These are phyloP conservation scores for Malacoctenus gilli DNA, from an alignment of 2,797 vertebrate genomes.

Conservation along the genomic window DNA sequence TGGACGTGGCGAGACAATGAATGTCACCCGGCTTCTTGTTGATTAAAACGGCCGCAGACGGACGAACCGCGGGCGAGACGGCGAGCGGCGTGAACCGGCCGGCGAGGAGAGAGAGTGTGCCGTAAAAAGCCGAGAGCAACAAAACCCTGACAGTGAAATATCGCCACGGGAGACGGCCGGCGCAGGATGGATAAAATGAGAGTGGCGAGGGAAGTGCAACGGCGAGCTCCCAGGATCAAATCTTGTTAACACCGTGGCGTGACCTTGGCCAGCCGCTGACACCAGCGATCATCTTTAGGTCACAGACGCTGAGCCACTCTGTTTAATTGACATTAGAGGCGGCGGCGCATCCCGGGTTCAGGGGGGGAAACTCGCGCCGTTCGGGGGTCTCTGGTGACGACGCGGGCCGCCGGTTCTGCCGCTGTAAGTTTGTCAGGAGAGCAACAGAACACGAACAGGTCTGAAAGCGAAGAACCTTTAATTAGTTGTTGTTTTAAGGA, in stretches of 20 bases:
- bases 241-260: conserved; percentile 81
- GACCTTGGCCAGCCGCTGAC: conserved; percentile 81
- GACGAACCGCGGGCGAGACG: conserved; percentile 35
- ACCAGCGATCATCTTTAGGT: conserved; percentile 76
- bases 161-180: conserved; percentile 54
- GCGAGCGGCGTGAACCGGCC: conserved; percentile 40
- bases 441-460: neutral
- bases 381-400: conserved; percentile 4
- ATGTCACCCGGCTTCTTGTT: conserved; percentile 70
- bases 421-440: neutral
- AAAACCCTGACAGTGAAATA: conserved; percentile 76
- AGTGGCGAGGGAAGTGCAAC: conserved; percentile 52
- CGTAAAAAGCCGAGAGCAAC: conserved; percentile 51
- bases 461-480: too few species aligned
- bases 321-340: conserved; percentile 79
- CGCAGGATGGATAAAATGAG: conserved; percentile 54
- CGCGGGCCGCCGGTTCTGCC: neutral
- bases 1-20: conserved; percentile 64
- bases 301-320: conserved; percentile 75
- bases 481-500: too few species aligned
- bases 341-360: conserved; percentile 20
- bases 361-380: conserved; percentile 34
- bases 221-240: conserved; percentile 73
- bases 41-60: conserved; percentile 70
- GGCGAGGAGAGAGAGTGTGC: conserved; percentile 28